A percentile compares a stretch with the other conserved stretches of the same genome.
Conservation (phyloP, 2,888 invertebrate species). For the Villa cingulata region DNA sequence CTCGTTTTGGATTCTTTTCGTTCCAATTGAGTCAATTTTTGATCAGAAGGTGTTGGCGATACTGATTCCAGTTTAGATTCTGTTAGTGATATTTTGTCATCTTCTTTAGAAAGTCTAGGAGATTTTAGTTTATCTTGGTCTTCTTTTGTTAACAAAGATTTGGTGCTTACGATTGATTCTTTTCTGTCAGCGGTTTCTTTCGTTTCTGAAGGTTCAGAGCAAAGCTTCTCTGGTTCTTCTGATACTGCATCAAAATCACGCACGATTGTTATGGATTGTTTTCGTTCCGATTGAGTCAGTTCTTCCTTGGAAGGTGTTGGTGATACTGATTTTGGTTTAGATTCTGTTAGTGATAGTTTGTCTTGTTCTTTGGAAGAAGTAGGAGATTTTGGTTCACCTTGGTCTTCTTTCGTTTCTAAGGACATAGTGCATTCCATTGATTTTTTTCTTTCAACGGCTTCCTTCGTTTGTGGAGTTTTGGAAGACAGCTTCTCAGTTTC, state of each 20-base stretch:
- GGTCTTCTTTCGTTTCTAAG: too few relatives aligned
- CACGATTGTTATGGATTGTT: slow-evolving; percentile 13
- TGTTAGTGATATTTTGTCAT: slow-evolving; percentile 8
- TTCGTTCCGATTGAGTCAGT: slow-evolving; percentile 14
- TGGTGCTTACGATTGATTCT: slow-evolving; percentile 9
- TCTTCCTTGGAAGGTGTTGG: slow-evolving; percentile 12
- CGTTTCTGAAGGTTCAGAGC: neutral
- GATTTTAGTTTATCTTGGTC: slow-evolving; percentile 11
- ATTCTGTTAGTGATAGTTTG: slow-evolving; percentile 1
- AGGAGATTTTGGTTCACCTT: neutral
- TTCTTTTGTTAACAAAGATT: neutral
- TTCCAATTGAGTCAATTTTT: slow-evolving; percentile 1
- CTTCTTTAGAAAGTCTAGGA: slow-evolving; percentile 12
- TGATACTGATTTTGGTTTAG: slow-evolving; percentile 13
- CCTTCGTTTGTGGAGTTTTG: neutral
- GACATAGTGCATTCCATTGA: slow-evolving; percentile 8
- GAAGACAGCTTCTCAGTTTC: too few relatives aligned
- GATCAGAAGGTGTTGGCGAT: neutral
- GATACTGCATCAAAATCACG: too few relatives aligned
- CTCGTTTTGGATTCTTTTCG: slow-evolving; percentile 4
- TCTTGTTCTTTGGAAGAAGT: neutral
- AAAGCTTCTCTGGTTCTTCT: neutral
- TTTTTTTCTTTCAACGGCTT: neutral
- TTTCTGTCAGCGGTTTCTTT: slow-evolving; percentile 14
- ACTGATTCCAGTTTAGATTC: neutral